phyloP scores from a whole-genome alignment of 2,888 invertebrate species.

The Eurois occulta region DNA sequence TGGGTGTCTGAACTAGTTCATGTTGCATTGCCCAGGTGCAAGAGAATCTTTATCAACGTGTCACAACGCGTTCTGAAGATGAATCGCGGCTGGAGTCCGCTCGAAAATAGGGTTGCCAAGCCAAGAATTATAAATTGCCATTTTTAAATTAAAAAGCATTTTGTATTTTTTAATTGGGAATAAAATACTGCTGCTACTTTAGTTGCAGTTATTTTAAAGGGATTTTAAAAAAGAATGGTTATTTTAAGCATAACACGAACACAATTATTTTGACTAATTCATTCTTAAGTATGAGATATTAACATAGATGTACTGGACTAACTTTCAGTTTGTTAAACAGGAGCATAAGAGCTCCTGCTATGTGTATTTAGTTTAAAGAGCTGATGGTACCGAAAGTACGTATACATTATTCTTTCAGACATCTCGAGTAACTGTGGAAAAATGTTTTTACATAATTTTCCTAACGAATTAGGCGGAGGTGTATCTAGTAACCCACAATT shows the following conservation, averaged over 20 bases:
- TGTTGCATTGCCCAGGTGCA: constrained; percentile 64
- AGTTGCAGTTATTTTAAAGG: background rate
- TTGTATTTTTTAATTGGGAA: background rate
- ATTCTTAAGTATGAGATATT: too few relatives aligned
- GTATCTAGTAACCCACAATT: background rate
- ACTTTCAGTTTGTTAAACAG: too few relatives aligned
- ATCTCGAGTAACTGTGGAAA: background rate
- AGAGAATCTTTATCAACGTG: constrained; percentile 57
- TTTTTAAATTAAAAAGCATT: background rate
- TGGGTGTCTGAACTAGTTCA: constrained; percentile 33
- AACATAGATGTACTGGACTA: too few relatives aligned
- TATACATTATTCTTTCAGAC: background rate
- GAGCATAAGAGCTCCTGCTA: too few relatives aligned
- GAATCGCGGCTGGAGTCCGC: constrained; percentile 47
- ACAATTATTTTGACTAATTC: background rate
- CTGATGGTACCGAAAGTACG: background rate
- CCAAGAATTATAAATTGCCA: constrained; percentile 3
- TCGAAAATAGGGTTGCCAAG: constrained; percentile 44
- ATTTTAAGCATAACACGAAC: background rate
- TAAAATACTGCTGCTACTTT: background rate
- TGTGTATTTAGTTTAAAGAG: background rate
- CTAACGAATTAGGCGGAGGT: background rate
- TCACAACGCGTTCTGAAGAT: constrained; percentile 58
- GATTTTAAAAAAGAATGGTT: background rate
- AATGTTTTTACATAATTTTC: background rate